Conservation (phyloP, 2,888 invertebrate species). For the Drosophila paramelanica region DNA sequence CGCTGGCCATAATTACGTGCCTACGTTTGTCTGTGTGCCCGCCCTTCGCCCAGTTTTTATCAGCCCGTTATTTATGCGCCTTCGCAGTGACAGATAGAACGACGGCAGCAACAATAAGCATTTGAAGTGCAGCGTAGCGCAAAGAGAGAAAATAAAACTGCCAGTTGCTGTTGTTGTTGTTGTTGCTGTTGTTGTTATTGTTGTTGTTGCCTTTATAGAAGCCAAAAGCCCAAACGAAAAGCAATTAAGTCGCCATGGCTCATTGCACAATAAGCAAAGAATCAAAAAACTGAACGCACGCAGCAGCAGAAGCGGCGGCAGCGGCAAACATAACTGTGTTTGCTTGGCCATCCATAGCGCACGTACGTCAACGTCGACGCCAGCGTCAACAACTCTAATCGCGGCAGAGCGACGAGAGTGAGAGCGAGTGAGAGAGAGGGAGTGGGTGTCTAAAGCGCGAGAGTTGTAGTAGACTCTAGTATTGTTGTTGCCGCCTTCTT, state of each 20-base stretch:
- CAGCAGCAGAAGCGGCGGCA: slow-evolving; percentile 30
- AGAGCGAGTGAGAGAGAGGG: slow-evolving; percentile 14
- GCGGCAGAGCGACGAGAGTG: slow-evolving; percentile 13
- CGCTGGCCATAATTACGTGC: slow-evolving; percentile 72
- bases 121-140: slow-evolving; percentile 77
- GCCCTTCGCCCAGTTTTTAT: slow-evolving; percentile 78
- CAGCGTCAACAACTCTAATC: slow-evolving; percentile 44
- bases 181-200: slow-evolving; percentile 19
- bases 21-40: slow-evolving; percentile 51
- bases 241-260: slow-evolving; percentile 79
- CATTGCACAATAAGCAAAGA: slow-evolving; percentile 80
- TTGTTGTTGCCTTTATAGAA: slow-evolving; percentile 42
- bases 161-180: slow-evolving; percentile 10
- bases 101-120: slow-evolving; percentile 53
- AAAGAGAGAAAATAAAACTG: slow-evolving; percentile 64
- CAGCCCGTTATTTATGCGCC: slow-evolving; percentile 75
- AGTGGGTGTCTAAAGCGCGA: slow-evolving; percentile 36
- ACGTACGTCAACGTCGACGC: slow-evolving; percentile 19
- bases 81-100: slow-evolving; percentile 62
- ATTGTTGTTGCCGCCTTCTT: slow-evolving; percentile 45
- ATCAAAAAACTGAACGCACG: slow-evolving; percentile 57
- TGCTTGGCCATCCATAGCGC: slow-evolving; percentile 72
- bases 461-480: slow-evolving; percentile 21
- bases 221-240: slow-evolving; percentile 75
- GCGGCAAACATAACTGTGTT: slow-evolving; percentile 74